These are phyloP conservation scores for Galeopterus variegatus DNA, from an alignment of 2,113 vertebrate species.

Conservation along the genomic window DNA sequence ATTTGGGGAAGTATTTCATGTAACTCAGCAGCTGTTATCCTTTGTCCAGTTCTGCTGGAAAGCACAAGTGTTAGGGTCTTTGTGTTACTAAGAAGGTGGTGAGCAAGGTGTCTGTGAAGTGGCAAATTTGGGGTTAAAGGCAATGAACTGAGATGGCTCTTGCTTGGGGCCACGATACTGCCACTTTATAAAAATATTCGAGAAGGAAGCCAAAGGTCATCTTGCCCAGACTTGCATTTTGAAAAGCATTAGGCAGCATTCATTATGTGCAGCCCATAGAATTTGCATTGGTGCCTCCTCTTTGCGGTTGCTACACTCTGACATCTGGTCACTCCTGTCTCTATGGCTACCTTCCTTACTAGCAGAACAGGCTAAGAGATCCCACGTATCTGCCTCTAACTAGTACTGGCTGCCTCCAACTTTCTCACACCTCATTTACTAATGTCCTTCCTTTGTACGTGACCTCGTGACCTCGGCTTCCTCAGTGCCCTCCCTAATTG, in stretches of 20 bases:
- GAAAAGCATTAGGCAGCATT: slow-evolving; percentile 62
- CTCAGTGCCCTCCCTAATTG: neutral
- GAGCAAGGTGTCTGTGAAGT: neutral
- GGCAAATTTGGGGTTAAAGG: slow-evolving; percentile 58
- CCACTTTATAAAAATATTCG: slow-evolving; percentile 65
- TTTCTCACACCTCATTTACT: neutral
- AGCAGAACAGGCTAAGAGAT: neutral
- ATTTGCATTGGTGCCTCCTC: neutral
- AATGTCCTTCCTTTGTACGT: neutral
- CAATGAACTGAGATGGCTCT: slow-evolving; percentile 27
- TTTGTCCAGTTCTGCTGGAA: neutral
- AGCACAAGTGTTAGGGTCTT: neutral
- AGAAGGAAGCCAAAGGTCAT: slow-evolving; percentile 75
- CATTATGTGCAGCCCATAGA: neutral
- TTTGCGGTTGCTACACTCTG: neutral
- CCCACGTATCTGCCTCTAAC: neutral
- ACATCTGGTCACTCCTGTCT: neutral
- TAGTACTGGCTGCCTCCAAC: neutral
- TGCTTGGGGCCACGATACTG: slow-evolving; percentile 81
- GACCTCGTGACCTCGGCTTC: neutral
- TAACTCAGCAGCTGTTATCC: neutral
- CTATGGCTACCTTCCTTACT: neutral
- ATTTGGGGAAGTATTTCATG: neutral
- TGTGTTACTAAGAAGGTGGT: neutral
- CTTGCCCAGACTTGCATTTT: slow-evolving; percentile 80